Percentiles rank a stretch among this genome's conserved stretches.
phyloP scores from a whole-genome alignment of 2,888 invertebrate species.

The Eupithecia tripunctaria region DNA sequence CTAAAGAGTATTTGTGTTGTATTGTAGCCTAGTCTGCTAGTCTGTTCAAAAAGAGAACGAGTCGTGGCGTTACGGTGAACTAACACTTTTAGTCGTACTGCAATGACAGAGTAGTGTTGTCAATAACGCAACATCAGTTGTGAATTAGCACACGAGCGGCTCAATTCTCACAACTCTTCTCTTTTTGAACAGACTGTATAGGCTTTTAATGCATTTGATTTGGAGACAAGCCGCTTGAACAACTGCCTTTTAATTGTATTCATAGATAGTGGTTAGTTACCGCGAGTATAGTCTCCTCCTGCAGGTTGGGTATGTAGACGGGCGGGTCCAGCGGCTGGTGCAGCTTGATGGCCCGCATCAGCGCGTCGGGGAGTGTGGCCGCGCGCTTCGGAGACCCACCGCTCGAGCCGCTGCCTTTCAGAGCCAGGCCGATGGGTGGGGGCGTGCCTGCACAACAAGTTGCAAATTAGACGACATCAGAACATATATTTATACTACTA shows the following conservation, averaged over 20 bases:
- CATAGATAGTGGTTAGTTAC: conserved; percentile 65
- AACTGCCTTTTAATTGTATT: not conserved
- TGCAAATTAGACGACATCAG: not conserved
- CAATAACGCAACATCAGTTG: no score
- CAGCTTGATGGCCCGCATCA: conserved; percentile 79
- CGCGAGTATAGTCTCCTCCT: conserved; percentile 97
- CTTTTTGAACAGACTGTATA: no score
- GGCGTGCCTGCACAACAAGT: conserved; percentile 63
- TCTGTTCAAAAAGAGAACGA: no score
- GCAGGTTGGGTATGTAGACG: conserved; percentile 95
- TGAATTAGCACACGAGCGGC: no score
- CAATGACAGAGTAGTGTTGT: no score
- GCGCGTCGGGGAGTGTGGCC: conserved; percentile 73
- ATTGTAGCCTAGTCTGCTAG: no score
- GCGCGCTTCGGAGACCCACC: conserved; percentile 82
- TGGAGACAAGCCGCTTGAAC: not conserved
- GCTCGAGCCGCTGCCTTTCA: conserved; percentile 83
- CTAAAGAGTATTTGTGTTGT: no score
- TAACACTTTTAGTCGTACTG: no score
- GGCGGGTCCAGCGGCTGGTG: conserved; percentile 74
- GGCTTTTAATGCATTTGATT: not conserved
- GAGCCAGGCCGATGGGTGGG: conserved; percentile 75
- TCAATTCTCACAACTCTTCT: no score
- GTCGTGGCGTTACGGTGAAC: no score
- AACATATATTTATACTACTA: no score